Conservation (phyloP, 2,113 vertebrate species). For the Psilopsiagon aurifrons region DNA sequence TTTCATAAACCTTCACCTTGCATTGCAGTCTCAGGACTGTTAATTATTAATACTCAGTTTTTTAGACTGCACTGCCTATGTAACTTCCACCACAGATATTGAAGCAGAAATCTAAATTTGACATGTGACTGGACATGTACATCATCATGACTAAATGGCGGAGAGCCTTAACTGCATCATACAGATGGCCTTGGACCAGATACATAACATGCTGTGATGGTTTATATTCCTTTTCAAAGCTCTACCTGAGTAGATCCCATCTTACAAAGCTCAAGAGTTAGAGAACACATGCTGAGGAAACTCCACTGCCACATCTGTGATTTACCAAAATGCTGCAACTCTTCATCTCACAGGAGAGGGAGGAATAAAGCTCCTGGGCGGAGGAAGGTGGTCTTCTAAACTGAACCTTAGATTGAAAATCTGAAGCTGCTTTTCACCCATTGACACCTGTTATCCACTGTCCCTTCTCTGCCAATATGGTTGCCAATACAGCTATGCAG, state of each 20-base stretch:
- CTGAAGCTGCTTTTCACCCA: background rate
- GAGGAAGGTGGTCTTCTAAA: background rate
- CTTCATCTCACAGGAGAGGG: background rate
- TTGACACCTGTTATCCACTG: background rate
- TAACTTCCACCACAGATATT: background rate
- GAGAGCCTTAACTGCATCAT: background rate
- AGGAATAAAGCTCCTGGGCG: background rate
- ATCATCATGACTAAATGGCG: rapidly evolving
- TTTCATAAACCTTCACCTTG: background rate
- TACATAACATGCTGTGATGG: background rate
- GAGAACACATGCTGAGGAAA: background rate
- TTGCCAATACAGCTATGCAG: background rate
- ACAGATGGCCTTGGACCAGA: background rate
- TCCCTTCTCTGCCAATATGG: background rate
- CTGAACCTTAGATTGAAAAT: background rate
- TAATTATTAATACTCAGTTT: background rate
- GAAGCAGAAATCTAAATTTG: background rate
- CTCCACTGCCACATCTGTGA: background rate
- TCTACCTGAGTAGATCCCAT: background rate
- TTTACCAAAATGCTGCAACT: background rate
- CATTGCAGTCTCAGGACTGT: background rate
- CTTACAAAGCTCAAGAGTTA: background rate
- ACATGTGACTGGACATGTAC: background rate
- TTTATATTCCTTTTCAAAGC: background rate
- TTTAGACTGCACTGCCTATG: background rate